A percentile compares a stretch with the other conserved stretches of the same genome.
These are phyloP conservation scores for Ochropleura leucogaster DNA, from an alignment of 2,888 invertebrate species.

Conservation along the genomic window DNA sequence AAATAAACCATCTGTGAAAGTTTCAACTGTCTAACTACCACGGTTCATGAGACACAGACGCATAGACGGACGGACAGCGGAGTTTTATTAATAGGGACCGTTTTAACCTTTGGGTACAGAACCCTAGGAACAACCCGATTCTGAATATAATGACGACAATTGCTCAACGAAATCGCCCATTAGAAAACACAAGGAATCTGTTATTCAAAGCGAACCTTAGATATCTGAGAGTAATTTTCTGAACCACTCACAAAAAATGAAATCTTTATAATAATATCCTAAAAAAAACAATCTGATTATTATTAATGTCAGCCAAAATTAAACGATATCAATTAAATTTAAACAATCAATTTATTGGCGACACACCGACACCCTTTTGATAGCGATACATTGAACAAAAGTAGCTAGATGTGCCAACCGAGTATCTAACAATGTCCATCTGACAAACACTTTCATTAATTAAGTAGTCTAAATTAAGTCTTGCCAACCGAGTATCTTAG, in stretches of 20 bases:
- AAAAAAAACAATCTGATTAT: conserved; percentile 16
- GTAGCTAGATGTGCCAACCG: conserved; percentile 7
- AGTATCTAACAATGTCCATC: neutral
- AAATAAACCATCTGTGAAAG: no score
- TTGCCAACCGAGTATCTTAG: neutral
- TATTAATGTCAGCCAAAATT: conserved; percentile 15
- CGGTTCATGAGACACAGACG: no score
- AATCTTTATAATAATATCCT: neutral
- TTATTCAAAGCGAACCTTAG: neutral
- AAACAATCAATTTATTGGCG: conserved; percentile 52
- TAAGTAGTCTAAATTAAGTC: no score
- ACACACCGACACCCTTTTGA: conserved; percentile 34
- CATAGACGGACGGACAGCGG: no score
- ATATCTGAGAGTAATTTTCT: neutral
- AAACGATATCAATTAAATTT: conserved; percentile 51
- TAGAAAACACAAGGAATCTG: neutral
- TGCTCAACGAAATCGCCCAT: neutral
- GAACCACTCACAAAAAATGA: neutral
- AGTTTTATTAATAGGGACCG: no score
- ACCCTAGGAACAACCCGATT: neutral
- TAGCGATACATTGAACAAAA: conserved; percentile 27
- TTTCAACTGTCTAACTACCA: no score
- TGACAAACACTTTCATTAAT: neutral
- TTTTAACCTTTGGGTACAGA: neutral
- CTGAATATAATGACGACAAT: neutral